Evolutionary conservation across 2,113 vertebrate species (phyloP).

Genomic region (Crotalus horridus): DNA sequence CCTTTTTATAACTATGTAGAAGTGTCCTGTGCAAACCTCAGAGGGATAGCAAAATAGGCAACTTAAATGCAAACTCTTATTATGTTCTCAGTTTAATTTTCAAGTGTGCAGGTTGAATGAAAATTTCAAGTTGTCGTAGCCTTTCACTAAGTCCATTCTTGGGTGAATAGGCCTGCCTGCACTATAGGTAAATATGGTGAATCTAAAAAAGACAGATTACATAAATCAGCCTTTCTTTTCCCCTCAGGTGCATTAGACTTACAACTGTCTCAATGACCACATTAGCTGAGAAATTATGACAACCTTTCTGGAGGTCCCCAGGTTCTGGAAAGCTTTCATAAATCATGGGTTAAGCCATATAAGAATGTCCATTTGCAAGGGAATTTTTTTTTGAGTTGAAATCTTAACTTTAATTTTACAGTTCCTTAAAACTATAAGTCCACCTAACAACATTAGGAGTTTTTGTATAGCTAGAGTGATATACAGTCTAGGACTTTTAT

Average conservation of each 20-base stretch:
- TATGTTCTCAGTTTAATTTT: neutral
- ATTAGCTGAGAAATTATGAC: neutral
- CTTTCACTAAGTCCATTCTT: neutral
- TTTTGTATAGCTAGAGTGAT: neutral
- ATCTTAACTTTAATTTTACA: fast-evolving
- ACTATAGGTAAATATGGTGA: neutral
- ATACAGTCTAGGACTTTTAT: neutral
- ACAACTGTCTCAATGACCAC: neutral
- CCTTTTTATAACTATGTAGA: neutral
- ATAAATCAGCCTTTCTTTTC: neutral
- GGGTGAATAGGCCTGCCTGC: neutral
- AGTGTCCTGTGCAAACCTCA: neutral
- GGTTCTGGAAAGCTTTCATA: neutral
- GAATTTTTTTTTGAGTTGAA: neutral
- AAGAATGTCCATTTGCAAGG: neutral
- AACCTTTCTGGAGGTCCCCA: neutral
- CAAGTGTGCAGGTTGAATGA: neutral
- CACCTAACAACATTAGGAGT: neutral
- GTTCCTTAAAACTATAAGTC: fast-evolving
- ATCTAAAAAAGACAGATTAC: neutral
- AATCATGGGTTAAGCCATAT: no score
- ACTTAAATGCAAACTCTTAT: neutral
- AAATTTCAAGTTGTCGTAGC: neutral
- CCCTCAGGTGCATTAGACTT: neutral
- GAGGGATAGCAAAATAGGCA: neutral